phyloP scores from a whole-genome alignment of 2,888 invertebrate genomes.

The Amblyjoppa proteus region DNA sequence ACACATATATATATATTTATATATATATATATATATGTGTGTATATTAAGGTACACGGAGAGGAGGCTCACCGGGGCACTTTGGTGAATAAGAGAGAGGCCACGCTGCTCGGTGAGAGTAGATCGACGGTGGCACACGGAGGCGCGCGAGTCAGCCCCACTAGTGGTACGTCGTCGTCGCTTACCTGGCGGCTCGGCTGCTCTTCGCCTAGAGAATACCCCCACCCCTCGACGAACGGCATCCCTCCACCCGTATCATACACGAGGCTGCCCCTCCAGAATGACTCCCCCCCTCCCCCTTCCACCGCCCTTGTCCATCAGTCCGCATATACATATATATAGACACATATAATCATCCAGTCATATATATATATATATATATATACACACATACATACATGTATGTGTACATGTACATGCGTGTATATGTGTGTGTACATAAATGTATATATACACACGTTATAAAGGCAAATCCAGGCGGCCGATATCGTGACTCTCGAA shows the following conservation, averaged over 20 bases:
- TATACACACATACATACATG: no score
- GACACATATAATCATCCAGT: no score
- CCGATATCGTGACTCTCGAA: slow-evolving; percentile 51
- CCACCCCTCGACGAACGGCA: slow-evolving; percentile 76
- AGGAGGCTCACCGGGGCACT: slow-evolving; percentile 21
- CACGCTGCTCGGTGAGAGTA: slow-evolving; percentile 68
- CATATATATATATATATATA: neutral
- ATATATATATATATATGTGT: neutral
- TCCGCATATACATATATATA: slow-evolving; percentile 32
- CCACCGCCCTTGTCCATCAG: slow-evolving; percentile 52
- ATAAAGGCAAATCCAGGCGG: slow-evolving; percentile 46
- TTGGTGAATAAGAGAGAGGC: slow-evolving; percentile 36
- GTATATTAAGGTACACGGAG: slow-evolving; percentile 35
- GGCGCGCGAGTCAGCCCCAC: slow-evolving; percentile 83
- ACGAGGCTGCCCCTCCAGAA: slow-evolving; percentile 79
- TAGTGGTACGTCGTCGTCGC: slow-evolving; percentile 80
- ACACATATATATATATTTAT: neutral
- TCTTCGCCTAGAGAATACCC: slow-evolving; percentile 80
- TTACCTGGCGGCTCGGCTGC: slow-evolving; percentile 81
- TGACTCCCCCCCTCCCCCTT: slow-evolving; percentile 62
- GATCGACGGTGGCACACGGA: slow-evolving; percentile 71
- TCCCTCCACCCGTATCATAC: slow-evolving; percentile 80
- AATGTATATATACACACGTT: slow-evolving; percentile 2
- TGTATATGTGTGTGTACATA: neutral
- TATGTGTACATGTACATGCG: slow-evolving; percentile 14